phyloP scores from a whole-genome alignment of 2,113 vertebrate species.

The Mola mola region DNA sequence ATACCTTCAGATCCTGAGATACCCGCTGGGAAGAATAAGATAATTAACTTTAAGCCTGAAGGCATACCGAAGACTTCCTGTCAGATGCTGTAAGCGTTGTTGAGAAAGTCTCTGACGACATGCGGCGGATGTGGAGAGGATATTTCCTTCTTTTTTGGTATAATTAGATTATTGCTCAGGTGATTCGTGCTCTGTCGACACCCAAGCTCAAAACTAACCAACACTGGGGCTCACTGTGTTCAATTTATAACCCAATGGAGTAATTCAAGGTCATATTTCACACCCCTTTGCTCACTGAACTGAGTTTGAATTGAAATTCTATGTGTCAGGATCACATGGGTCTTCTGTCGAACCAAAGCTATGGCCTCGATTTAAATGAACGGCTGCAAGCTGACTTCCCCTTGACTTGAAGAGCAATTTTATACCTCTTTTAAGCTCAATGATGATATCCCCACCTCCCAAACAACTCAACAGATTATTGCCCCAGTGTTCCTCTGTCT shows the following conservation, averaged over 20 bases:
- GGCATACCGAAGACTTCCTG: conserved; percentile 24
- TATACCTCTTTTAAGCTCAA: too few relatives aligned
- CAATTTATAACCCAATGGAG: background rate
- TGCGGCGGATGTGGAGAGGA: too few relatives aligned
- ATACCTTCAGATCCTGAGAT: conserved; percentile 20
- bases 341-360: conserved; percentile 24
- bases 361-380: background rate
- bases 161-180: background rate
- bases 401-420: background rate
- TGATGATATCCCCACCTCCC: background rate
- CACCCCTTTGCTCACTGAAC: conserved; percentile 16
- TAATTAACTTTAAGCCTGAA: conserved; percentile 53
- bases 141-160: background rate
- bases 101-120: too few relatives aligned
- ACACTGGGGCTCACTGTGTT: conserved; percentile 1
- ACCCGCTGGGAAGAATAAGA: conserved; percentile 2
- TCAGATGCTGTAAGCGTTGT: too few relatives aligned
- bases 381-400: background rate
- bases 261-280: conserved; percentile 43
- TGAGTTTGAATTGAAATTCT: conserved; percentile 24
- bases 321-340: conserved; percentile 15
- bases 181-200: too few relatives aligned
- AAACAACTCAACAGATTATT: background rate
- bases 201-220: background rate
- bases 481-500: background rate